Evolutionary conservation across 1,140 invertebrate species (phyloP).

Genomic region (Oncopeltus fasciatus): DNA sequence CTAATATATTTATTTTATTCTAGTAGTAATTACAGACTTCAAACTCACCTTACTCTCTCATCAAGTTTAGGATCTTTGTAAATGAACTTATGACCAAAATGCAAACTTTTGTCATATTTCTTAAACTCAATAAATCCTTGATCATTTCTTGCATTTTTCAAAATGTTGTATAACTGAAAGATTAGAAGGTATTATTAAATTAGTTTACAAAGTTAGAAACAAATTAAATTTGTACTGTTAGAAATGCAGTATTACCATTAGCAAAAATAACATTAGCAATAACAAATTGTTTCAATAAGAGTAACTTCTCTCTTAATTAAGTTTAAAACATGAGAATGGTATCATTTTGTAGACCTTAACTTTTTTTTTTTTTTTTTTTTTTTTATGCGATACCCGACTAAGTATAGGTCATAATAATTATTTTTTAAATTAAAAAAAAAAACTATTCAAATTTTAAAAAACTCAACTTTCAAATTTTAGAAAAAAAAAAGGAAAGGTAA

Average conservation of each 20-base stretch:
- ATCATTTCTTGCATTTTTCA: not conserved
- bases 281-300: not conserved
- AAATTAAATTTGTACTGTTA: not conserved
- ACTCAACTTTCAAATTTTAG: no score
- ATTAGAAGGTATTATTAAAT: not conserved
- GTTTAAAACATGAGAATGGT: not conserved
- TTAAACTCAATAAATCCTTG: not conserved
- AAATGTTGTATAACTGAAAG: constrained; percentile 1
- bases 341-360: no score
- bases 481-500: no score
- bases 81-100: constrained; percentile 3
- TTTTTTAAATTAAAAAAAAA: no score
- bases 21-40: no score
- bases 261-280: not conserved
- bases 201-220: not conserved
- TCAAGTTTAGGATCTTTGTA: not conserved
- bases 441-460: no score
- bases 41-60: not conserved
- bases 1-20: no score
- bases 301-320: not conserved
- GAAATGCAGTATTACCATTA: not conserved
- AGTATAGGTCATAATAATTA: no score
- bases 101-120: not conserved
- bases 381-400: no score
- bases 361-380: no score